These are phyloP conservation scores for Esox lucius DNA, from an alignment of 2,797 vertebrate species.

Conservation along the genomic window DNA sequence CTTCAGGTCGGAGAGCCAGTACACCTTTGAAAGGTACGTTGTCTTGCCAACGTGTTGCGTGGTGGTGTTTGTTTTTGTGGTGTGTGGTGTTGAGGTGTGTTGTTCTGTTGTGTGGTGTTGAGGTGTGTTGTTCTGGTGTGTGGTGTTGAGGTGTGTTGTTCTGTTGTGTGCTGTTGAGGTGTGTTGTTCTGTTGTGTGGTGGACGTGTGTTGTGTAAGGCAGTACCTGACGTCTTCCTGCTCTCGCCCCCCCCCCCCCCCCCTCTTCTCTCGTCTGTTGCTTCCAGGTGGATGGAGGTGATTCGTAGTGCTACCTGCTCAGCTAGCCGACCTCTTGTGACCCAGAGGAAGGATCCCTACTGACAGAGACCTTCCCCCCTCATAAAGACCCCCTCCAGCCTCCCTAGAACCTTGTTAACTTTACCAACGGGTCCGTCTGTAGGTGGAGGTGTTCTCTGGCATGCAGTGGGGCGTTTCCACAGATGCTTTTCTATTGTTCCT, in stretches of 20 bases:
- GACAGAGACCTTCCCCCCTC: slow-evolving; percentile 4
- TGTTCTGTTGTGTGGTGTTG: not conserved
- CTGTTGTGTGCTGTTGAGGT: too few relatives aligned
- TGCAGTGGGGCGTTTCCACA: too few relatives aligned
- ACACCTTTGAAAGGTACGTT: slow-evolving; percentile 91
- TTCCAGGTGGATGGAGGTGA: slow-evolving; percentile 96
- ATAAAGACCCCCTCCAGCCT: too few relatives aligned
- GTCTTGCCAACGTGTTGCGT: too few relatives aligned
- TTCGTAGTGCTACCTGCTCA: slow-evolving; percentile 92
- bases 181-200: not conserved
- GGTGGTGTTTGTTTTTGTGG: not conserved
- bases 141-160: not conserved
- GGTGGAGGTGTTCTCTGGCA: too few relatives aligned
- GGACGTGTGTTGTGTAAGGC: too few relatives aligned
- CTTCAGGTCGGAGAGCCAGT: slow-evolving; percentile 96
- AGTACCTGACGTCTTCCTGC: not conserved
- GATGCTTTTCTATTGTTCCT: too few relatives aligned
- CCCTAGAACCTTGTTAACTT: too few relatives aligned
- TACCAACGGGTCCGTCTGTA: too few relatives aligned
- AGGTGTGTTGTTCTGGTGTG: too few relatives aligned
- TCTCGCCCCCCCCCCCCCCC: too few relatives aligned
- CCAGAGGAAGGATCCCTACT: slow-evolving; percentile 80
- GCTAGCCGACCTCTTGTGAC: slow-evolving; percentile 77
- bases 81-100: too few relatives aligned
- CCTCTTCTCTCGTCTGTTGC: not conserved